These are phyloP conservation scores for crab-eating macaque (Macaca fascicularis) DNA, from an alignment of 2,113 vertebrate genomes.

Conservation along the genomic window DNA sequence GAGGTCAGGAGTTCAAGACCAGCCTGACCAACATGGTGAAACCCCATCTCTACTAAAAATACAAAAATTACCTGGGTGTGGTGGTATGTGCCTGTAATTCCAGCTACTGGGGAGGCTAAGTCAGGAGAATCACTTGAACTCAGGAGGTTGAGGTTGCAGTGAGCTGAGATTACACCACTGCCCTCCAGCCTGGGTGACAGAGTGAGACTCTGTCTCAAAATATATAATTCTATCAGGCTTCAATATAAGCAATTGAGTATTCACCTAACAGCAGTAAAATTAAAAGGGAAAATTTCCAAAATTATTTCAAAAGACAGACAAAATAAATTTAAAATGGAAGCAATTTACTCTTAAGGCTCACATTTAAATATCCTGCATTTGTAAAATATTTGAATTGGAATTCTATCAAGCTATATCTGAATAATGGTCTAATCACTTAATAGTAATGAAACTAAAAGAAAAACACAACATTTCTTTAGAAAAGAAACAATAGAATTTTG, in stretches of 20 bases:
- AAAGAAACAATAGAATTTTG: not conserved
- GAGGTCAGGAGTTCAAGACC: too few relatives aligned
- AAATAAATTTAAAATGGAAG: not conserved
- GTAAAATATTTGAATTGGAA: not conserved
- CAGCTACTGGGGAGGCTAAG: too few relatives aligned
- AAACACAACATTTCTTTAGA: not conserved
- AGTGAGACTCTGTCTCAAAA: too few relatives aligned
- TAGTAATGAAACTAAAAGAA: not conserved
- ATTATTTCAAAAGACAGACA: constrained; percentile 18
- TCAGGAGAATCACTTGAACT: too few relatives aligned
- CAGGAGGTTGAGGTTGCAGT: too few relatives aligned
- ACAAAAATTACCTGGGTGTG: too few relatives aligned
- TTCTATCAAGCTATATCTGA: not conserved
- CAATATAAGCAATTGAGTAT: not conserved
- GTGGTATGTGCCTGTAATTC: too few relatives aligned
- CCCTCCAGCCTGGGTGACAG: too few relatives aligned
- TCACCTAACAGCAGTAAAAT: not conserved
- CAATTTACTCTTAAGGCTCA: not conserved
- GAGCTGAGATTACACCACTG: too few relatives aligned
- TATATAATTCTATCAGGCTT: not conserved
- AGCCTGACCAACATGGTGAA: too few relatives aligned
- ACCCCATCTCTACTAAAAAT: too few relatives aligned
- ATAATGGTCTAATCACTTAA: not conserved
- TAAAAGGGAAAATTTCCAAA: not conserved
- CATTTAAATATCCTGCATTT: not conserved